Evolutionary conservation across 92 coral and sea anemone genomes (phyloP), one percentile per base, ranked within the genome.

Genomic region (Umimayanthus chanpuru): DNA sequence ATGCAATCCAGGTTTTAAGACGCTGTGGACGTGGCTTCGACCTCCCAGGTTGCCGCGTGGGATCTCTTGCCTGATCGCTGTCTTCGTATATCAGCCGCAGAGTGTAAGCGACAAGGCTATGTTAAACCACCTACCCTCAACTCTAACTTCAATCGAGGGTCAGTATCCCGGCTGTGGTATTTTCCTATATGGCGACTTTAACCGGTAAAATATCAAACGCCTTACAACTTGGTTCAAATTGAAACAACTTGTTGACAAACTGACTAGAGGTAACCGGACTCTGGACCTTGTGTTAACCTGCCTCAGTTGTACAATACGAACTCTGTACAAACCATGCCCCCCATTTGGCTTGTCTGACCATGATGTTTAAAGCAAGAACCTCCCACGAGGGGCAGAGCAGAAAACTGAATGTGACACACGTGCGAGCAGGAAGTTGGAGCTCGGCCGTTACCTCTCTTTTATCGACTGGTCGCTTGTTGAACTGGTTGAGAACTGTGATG

Each of bases 231-330:
- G 91, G 73, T 87, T 90, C 65, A 79, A 87, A 85, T 85, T 91
- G 64, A 93, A 90, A 65, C 91, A 90, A 85, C 91, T 90, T 11
- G 90, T 93, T 47, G 79, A 86, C 76, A 87, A 77, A 41, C 86
- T 93, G 9, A 88, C 93, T 25, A 43, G 88, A 77, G 93, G 90
- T 16, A 85, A 93, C n/a, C n/a, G n/a, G n/a, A n/a, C 82, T 18
- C 70, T 93, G 90, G 93, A 93, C 77, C 81, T 93, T 26, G 88
- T 82, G 30, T 26, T 93, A 15, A 89, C 81, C 86, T 93, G 88
- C 73, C 81, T n/a, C 89, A 86, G 16, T 36, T 49, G 26, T 76
- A 86, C 70, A 39, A 76, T 30, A 26, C 11, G 20, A 76, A 87
- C 56, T 77, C 89, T 77, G 77, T 87, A 11, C 30, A 77, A 32